These are phyloP conservation scores for Gonatopus flavifemur DNA, from an alignment of 1,140 invertebrate genomes.

Conservation along the genomic window DNA sequence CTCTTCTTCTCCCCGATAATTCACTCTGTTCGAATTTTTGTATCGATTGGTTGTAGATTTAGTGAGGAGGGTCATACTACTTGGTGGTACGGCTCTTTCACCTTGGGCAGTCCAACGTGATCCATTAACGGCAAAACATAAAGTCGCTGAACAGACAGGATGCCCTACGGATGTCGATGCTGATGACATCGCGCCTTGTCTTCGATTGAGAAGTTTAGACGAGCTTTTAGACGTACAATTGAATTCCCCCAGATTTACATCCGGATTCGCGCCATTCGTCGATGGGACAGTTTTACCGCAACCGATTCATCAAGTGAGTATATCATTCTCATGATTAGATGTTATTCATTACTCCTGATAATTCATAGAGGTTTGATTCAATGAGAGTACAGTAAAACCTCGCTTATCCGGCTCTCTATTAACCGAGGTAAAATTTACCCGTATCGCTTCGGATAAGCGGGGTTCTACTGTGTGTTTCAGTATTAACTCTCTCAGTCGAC, in stretches of 20 bases:
- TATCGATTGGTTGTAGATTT: conserved; percentile 68
- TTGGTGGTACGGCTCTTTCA: conserved; percentile 92
- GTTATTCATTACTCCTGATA: conserved; percentile 4
- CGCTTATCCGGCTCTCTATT: no score
- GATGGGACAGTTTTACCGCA: conserved; percentile 75
- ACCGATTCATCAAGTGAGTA: conserved; percentile 40
- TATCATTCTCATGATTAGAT: conserved; percentile 1
- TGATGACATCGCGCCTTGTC: conserved; percentile 82
- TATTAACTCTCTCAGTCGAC: no score
- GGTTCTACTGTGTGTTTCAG: no score
- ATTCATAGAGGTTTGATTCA: no score
- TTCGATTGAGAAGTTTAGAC: conserved; percentile 71
- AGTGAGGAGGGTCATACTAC: conserved; percentile 86
- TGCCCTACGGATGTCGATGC: conserved; percentile 76
- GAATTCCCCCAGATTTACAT: conserved; percentile 78
- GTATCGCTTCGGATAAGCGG: no score
- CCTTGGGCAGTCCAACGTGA: conserved; percentile 92
- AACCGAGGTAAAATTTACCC: no score
- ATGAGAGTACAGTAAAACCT: no score
- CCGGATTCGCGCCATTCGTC: conserved; percentile 86
- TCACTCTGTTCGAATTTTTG: neutral
- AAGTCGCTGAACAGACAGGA: conserved; percentile 75
- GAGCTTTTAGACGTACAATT: conserved; percentile 73
- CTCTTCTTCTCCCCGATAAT: neutral
- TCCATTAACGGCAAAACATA: conserved; percentile 76